Conservation (phyloP, 2,888 invertebrate species). For the Lasioglossum villosulum region DNA sequence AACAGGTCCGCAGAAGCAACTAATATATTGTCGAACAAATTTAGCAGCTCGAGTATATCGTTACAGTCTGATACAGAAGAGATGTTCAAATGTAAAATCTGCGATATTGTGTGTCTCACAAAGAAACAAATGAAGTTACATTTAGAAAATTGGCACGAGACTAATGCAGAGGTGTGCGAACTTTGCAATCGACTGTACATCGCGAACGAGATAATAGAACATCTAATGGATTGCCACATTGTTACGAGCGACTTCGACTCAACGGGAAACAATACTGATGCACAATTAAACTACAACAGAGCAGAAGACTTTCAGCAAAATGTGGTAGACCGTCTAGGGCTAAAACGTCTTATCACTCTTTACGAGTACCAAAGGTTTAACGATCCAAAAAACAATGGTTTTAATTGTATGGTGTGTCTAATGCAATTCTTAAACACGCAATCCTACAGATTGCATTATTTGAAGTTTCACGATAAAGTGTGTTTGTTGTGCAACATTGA, state of each 20-base stretch:
- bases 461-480: slow-evolving; percentile 38
- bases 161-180: slow-evolving; percentile 28
- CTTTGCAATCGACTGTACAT: slow-evolving; percentile 36
- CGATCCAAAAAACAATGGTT: slow-evolving; percentile 3
- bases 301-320: slow-evolving; percentile 10
- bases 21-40: background rate
- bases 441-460: slow-evolving; percentile 41
- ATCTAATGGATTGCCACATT: slow-evolving; percentile 39
- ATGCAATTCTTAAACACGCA: slow-evolving; percentile 25
- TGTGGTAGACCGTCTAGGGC: slow-evolving; percentile 31
- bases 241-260: background rate
- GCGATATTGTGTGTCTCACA: slow-evolving; percentile 15
- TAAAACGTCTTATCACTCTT: slow-evolving; percentile 36
- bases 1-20: background rate
- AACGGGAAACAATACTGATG: background rate
- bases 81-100: slow-evolving; percentile 33
- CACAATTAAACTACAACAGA: background rate
- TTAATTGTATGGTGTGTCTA: slow-evolving; percentile 35
- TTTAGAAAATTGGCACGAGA: slow-evolving; percentile 18
- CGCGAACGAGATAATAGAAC: slow-evolving; percentile 7
- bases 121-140: slow-evolving; percentile 27
- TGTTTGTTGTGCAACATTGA: slow-evolving; percentile 50
- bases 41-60: slow-evolving; percentile 1
- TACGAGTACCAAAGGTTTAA: slow-evolving; percentile 47
- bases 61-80: background rate